Conservation (phyloP, 2,888 invertebrate genomes). For the Allygus modestus region DNA sequence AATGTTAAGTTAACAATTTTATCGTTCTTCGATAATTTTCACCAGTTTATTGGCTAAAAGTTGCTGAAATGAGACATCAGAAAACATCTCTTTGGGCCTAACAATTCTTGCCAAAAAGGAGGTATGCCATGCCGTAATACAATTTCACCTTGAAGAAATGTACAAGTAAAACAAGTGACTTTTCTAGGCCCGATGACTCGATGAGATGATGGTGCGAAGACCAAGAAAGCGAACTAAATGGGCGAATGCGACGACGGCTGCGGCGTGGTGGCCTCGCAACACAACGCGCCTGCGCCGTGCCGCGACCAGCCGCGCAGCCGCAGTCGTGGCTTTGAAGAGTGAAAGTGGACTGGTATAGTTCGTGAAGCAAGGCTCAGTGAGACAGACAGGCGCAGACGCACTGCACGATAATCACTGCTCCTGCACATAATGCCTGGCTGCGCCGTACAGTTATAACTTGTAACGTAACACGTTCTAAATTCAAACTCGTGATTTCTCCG, state of each 20-base stretch:
- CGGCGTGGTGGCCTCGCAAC: neutral
- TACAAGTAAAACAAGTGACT: neutral
- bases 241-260: neutral
- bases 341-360: conserved; percentile 50
- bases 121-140: too few species aligned
- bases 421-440: neutral
- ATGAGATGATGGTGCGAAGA: neutral
- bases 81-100: too few species aligned
- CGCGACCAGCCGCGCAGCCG: neutral
- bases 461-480: conserved; percentile 41
- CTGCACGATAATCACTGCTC: neutral
- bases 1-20: too few species aligned
- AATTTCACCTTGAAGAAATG: too few species aligned
- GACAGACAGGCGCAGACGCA: conserved; percentile 3
- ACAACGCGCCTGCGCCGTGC: neutral
- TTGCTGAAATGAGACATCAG: too few species aligned
- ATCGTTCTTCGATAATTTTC: too few species aligned
- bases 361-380: conserved; percentile 43
- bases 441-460: neutral
- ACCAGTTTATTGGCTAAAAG: too few species aligned
- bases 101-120: too few species aligned
- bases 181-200: neutral
- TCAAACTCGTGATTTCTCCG: neutral
- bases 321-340: conserved; percentile 31
- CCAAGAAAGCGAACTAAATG: neutral